These are phyloP conservation scores for Ceraclea dissimilis DNA, from an alignment of 2,888 invertebrate species.

Conservation along the genomic window DNA sequence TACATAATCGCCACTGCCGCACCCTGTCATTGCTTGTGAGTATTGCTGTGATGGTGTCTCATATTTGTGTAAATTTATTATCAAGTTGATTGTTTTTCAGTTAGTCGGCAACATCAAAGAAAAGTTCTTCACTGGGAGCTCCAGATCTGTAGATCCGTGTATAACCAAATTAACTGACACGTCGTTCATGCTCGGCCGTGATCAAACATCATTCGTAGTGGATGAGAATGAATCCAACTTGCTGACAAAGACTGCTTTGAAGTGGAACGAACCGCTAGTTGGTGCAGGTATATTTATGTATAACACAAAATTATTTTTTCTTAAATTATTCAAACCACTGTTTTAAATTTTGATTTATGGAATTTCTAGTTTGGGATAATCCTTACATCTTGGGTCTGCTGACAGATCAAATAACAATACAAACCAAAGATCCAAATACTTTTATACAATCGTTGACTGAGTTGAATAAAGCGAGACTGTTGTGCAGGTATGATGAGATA, in stretches of 20 bases:
- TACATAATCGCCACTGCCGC: too few species aligned
- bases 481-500: slow-evolving; percentile 52
- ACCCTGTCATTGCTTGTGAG: too few species aligned
- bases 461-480: slow-evolving; percentile 63
- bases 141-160: slow-evolving; percentile 72
- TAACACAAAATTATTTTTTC: neutral
- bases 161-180: slow-evolving; percentile 69
- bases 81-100: slow-evolving; percentile 15
- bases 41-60: too few species aligned
- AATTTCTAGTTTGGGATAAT: slow-evolving; percentile 82
- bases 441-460: slow-evolving; percentile 73
- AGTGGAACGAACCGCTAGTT: slow-evolving; percentile 72
- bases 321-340: too few species aligned
- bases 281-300: slow-evolving; percentile 57
- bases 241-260: slow-evolving; percentile 63
- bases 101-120: slow-evolving; percentile 62
- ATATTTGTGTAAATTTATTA: too few species aligned
- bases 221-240: slow-evolving; percentile 65
- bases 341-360: slow-evolving; percentile 51
- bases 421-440: slow-evolving; percentile 65
- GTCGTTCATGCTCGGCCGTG: slow-evolving; percentile 76
- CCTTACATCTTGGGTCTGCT: slow-evolving; percentile 86
- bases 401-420: slow-evolving; percentile 75
- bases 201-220: slow-evolving; percentile 80
- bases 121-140: slow-evolving; percentile 76